phyloP scores from a whole-genome alignment of 2,113 vertebrate genomes.

The Odocoileus hemionus region DNA sequence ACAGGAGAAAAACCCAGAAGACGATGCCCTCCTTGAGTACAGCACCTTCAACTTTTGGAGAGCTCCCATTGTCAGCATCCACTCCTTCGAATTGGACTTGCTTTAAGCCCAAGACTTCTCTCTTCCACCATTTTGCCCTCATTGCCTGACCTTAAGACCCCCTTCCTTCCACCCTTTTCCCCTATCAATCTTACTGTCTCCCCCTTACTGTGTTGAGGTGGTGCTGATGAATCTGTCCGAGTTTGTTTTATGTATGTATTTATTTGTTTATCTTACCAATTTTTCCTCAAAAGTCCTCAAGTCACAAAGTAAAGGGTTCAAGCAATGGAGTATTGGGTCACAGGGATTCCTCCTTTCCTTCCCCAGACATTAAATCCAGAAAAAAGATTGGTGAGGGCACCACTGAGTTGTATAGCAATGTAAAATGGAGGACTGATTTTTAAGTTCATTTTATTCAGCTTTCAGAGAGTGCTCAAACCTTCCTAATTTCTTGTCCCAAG shows the following conservation, averaged over 20 bases:
- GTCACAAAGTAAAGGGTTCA: conserved; percentile 14
- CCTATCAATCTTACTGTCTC: conserved; percentile 11
- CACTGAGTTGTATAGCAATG: background rate
- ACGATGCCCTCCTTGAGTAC: conserved; percentile 83
- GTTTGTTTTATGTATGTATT: conserved; percentile 28
- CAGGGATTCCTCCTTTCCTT: background rate
- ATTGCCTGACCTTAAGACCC: background rate
- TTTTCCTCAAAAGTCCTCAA: conserved; percentile 24
- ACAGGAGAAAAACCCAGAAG: conserved; percentile 58
- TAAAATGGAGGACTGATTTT: background rate
- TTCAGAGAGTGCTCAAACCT: background rate
- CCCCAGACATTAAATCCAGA: background rate
- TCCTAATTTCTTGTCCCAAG: background rate
- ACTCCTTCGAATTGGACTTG: conserved; percentile 87
- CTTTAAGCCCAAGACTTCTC: conserved; percentile 67
- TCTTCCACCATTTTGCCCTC: background rate
- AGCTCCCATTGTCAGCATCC: conserved; percentile 89
- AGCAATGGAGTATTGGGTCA: background rate
- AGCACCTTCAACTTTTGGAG: conserved; percentile 96
- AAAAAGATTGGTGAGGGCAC: background rate
- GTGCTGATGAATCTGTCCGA: conserved; percentile 67
- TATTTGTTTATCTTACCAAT: conserved; percentile 38
- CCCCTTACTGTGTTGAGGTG: conserved; percentile 51
- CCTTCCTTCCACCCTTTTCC: background rate
- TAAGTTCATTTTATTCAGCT: background rate